These are phyloP conservation scores for Dromaius novaehollandiae DNA, from an alignment of 2,113 vertebrate genomes.

Conservation along the genomic window DNA sequence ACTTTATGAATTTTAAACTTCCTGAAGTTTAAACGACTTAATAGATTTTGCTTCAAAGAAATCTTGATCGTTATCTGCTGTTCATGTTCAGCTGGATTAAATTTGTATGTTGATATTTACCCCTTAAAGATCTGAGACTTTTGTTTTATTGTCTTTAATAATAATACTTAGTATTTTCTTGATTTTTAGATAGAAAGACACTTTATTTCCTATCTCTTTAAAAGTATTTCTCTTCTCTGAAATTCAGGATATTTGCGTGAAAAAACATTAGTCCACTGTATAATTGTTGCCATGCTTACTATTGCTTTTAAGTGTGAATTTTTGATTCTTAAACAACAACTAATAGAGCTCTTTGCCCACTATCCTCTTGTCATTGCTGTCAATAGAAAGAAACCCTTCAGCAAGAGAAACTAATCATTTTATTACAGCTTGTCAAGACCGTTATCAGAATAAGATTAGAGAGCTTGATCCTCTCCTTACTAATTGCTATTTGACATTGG, in stretches of 20 bases:
- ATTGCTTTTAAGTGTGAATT: conserved; percentile 25
- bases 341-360: conserved; percentile 18
- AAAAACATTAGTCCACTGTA: neutral
- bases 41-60: neutral
- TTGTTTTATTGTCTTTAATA: neutral
- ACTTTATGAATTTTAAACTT: neutral
- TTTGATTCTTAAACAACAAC: conserved; percentile 28
- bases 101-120: neutral
- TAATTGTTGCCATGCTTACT: conserved; percentile 4
- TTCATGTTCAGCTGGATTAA: neutral
- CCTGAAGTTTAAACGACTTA: neutral
- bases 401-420: conserved; percentile 30
- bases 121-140: neutral
- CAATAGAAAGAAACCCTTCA: conserved; percentile 34
- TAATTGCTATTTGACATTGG: neutral
- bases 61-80: neutral
- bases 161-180: neutral
- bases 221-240: neutral
- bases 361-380: conserved; percentile 20
- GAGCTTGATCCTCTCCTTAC: neutral
- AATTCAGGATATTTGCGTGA: neutral
- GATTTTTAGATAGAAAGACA: neutral
- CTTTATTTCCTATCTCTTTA: neutral
- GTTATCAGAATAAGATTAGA: neutral
- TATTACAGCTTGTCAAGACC: neutral